Base-by-base conservation (phyloP, 2,888 invertebrate species). In the Plebejus argus region DNA sequence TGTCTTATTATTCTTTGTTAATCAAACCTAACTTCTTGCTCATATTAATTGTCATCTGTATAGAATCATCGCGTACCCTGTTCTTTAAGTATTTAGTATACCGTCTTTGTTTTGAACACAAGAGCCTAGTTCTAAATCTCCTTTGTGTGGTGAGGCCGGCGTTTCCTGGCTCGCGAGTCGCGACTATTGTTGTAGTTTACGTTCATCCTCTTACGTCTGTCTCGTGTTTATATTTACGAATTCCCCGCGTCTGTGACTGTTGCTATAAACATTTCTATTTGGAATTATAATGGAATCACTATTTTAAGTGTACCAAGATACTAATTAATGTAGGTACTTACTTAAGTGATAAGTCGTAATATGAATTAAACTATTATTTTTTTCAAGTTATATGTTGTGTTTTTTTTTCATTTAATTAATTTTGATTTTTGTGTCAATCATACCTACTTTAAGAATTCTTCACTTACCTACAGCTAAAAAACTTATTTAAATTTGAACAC, bases 121-220 rank as follows among this genome's bases (percentile, higher is more conserved):
- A 28, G 71, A 71, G 70, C 15, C 18, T 71, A 71, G 74, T 53
- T 49, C 74, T 49, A 39, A 71, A 20, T 49, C 45, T 28, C 74
- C 87, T 89, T 91, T 91, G 88, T 87, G 88, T 86, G 87, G 83
- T 83, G 79, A 83, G 85, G 85, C 81, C 83, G 89, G 91, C 86
- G 90, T 92, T 93, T 93, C 92, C 92, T 91, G 91, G 80, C 82
- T 83, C 82, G 82, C 80, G 80, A 85, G 82, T 83, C 82, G 82
- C 80, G 80, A 85, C 86, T 82, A 83, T 83, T 87, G 88, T 90
- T 90, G 87, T 88, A 90, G 87, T 90, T 90, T 87, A 89, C 88
- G 71, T 58, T 78, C 75, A 58, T 74, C 45, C 72, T 77, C 74
- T 76, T 77, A 70, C 72, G 77, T 76, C 76, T 70, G 80, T 80